These are phyloP conservation scores for Phasia obesa DNA, from an alignment of 2,888 invertebrate species.

Conservation along the genomic window DNA sequence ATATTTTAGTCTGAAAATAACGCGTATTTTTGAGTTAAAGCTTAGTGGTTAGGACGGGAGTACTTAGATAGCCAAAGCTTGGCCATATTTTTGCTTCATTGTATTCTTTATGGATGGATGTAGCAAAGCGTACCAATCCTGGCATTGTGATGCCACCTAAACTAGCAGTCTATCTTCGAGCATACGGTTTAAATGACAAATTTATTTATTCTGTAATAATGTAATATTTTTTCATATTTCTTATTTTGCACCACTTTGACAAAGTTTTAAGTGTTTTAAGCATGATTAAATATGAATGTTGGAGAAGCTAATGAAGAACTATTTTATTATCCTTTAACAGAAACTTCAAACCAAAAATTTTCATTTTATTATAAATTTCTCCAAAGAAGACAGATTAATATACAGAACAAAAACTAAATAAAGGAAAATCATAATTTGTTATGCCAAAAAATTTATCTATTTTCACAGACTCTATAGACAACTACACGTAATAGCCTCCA, in stretches of 20 bases:
- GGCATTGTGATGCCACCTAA: too few relatives aligned
- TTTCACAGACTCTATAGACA: slow-evolving; percentile 44
- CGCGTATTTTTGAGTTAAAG: too few relatives aligned
- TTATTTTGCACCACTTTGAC: not conserved
- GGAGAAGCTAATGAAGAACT: slow-evolving; percentile 54
- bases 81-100: too few relatives aligned
- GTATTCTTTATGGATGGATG: too few relatives aligned
- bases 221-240: too few relatives aligned
- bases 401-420: slow-evolving; percentile 21
- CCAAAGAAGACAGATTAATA: slow-evolving; percentile 7
- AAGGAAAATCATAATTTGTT: slow-evolving; percentile 63
- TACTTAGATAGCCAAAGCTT: too few relatives aligned
- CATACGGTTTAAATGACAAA: too few relatives aligned
- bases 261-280: slow-evolving; percentile 20
- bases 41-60: too few relatives aligned
- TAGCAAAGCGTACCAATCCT: too few relatives aligned
- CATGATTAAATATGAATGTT: slow-evolving; percentile 38
- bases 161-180: too few relatives aligned
- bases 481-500: slow-evolving; percentile 49
- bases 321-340: slow-evolving; percentile 52
- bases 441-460: slow-evolving; percentile 59
- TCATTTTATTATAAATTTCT: slow-evolving; percentile 47
- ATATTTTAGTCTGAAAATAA: too few relatives aligned
- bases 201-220: too few relatives aligned
- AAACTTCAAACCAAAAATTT: slow-evolving; percentile 30